Base-by-base conservation (phyloP, 1,140 invertebrate species). In the Danaus melanippus region DNA sequence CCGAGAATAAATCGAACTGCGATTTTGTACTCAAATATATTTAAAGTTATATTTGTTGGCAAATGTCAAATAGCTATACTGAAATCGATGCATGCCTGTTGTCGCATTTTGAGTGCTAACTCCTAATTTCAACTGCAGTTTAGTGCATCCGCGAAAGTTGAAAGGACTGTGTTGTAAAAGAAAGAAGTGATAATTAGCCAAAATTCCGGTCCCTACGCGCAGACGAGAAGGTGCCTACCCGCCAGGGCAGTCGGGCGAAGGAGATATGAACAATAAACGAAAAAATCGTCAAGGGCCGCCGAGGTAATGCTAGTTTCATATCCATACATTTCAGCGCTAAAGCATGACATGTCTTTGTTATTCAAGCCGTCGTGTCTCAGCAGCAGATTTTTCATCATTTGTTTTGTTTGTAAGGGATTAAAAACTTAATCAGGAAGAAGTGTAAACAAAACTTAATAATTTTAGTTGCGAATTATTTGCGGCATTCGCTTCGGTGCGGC, bases 191-290 rank as follows among this genome's bases (percentile, higher is more conserved):
- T 77, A 87, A 87, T 84, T 84, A 74, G 83, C 89, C 89, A 90
- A 90, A 89, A 90, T 90, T 90, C 89, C 88, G 88, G 89, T 89
- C 87, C 89, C 89, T 76, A 90, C 89, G 88, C 87, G 87, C 79
- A 89, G 86, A 83, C 87, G 81, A 84, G 88, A 89, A 87, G 80
- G 82, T 88, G 88, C 88, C 87, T 88, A 86, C 82, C 86, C 86
- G 68, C 83, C 85, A 83, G 88, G 87, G 87, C 83, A 82, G 72
- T 87, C 79, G 69, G 86, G 86, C 79, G 86, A 87, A 72, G 84
- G 85, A 77, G 84, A 87, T 68, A 89, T 89, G 88, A 89, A 89
- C 73, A 89, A 86, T 66, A 88, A 89, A 76, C 84, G 88, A 66
- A 90, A 89, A 88, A 89, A 85, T 79, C 87, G 89, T 69, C 88